Evolutionary conservation across 2,113 vertebrate species (phyloP).

Genomic region (Silurus asotus): DNA sequence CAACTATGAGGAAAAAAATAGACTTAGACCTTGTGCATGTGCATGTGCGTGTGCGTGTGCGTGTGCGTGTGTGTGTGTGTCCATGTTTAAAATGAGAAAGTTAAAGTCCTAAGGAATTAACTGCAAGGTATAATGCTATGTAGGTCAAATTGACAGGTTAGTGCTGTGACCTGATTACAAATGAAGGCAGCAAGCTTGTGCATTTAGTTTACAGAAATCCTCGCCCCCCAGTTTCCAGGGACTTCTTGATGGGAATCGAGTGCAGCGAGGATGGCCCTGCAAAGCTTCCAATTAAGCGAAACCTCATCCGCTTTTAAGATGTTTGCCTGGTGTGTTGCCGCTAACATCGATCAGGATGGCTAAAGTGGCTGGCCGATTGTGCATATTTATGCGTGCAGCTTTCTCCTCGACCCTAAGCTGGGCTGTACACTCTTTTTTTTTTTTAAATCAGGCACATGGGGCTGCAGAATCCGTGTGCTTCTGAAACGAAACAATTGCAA

Average conservation of each 20-base stretch:
- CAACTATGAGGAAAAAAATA: constrained; percentile 60
- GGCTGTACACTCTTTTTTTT: constrained; percentile 47
- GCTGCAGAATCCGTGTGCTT: constrained; percentile 44
- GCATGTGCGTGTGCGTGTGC: constrained; percentile 25
- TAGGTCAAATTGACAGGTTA: constrained; percentile 75
- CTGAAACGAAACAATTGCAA: constrained; percentile 49
- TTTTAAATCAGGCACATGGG: constrained; percentile 68
- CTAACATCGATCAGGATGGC: constrained; percentile 72
- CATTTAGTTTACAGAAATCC: constrained; percentile 71
- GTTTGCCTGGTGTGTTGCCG: constrained; percentile 72
- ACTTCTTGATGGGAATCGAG: constrained; percentile 70
- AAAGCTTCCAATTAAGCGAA: constrained; percentile 83
- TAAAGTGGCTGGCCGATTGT: constrained; percentile 73
- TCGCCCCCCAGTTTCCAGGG: constrained; percentile 63
- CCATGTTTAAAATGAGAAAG: constrained; percentile 34
- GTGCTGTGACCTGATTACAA: constrained; percentile 65
- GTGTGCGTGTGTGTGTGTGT: constrained; percentile 32
- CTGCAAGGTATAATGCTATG: constrained; percentile 60
- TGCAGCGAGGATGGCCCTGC: constrained; percentile 64
- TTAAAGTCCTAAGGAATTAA: constrained; percentile 53
- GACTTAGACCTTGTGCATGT: constrained; percentile 26
- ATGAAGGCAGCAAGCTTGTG: constrained; percentile 63
- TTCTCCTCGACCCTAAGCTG: constrained; percentile 69
- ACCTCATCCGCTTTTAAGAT: constrained; percentile 74
- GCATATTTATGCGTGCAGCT: constrained; percentile 74